Evolutionary conservation across 30 jellyfish, hydroid and myxozoan genomes (phyloP), one percentile per base, ranked within the genome.

Genomic region (Chironex yamaguchii): DNA sequence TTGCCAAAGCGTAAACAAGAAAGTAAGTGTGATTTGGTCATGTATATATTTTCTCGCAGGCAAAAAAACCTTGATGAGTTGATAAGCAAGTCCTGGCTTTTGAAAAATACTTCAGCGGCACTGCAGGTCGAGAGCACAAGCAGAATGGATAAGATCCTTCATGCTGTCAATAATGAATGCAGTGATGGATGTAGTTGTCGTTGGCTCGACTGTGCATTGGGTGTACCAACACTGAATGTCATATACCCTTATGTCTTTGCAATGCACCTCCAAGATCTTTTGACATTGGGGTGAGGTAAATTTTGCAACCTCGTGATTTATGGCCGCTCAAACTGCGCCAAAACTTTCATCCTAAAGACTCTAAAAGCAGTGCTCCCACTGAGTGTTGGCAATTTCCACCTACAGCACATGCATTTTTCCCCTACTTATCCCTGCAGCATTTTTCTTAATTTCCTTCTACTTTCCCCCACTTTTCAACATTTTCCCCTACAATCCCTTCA

Each of bases 361-460:
- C n/a, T n/a, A n/a, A n/a, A n/a, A 42, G n/a, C 62, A 42, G 62
- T 11, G 62, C n/a, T 42, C 14, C 62, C 62, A 42, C 62, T 42
- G 14, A 9, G n/a, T n/a, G 62, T 42, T n/a, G n/a, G 62, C n/a
- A n/a, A n/a, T 11, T 42, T 42, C 62, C n/a, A 42, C 62, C 62
- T 42, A 42, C 62, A 42, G 62, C 62, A n/a, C 62, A 42, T 42
- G 62, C 62, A n/a, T 42, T 42, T 42, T 42, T n/a, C n/a, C 62
- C 62, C 62, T 42, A 42, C 62, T 42, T 42, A 11, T 42, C 62
- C 62, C 62, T 42, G n/a, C 62, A 42, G 62, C 14, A n/a, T 42
- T 9, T 42, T 42, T 42, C 62, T 42, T n/a, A 42, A 42, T 42
- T 42, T n/a, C n/a, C 62, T n/a, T n/a, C n/a, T 9, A 11, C 11